Evolutionary conservation across 37 sponge, comb jelly and placozoan genomes (phyloP).

Genomic region (Petrosia ficiformis): DNA sequence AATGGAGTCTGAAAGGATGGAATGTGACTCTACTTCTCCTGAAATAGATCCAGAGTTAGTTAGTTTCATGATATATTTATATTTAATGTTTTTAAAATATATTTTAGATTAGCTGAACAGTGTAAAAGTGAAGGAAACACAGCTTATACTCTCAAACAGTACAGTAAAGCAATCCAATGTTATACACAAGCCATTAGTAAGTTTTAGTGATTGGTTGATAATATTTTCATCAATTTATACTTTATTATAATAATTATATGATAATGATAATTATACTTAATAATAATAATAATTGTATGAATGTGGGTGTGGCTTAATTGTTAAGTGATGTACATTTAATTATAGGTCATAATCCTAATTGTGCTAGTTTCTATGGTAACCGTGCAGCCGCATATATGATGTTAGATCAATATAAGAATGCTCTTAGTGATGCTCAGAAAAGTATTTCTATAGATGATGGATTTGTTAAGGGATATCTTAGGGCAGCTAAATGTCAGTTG

Average conservation of each 20-base stretch:
- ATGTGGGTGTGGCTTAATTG: too few relatives aligned
- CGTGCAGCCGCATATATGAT: constrained; percentile 80
- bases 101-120: constrained; percentile 60
- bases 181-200: constrained; percentile 67
- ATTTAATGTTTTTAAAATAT: too few relatives aligned
- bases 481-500: constrained; percentile 88
- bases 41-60: constrained; percentile 53
- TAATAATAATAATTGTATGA: background rate
- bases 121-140: constrained; percentile 68
- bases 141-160: constrained; percentile 68
- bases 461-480: constrained; percentile 70
- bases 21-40: constrained; percentile 45
- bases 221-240: too few relatives aligned
- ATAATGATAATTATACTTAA: background rate
- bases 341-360: constrained; percentile 53
- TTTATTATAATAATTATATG: background rate
- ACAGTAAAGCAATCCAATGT: constrained; percentile 53
- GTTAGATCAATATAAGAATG: constrained; percentile 52
- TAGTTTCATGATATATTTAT: too few relatives aligned
- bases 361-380: constrained; percentile 76
- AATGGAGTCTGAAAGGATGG: constrained; percentile 25
- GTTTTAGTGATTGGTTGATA: too few relatives aligned
- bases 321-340: too few relatives aligned
- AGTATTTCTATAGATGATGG: constrained; percentile 44
- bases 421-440: constrained; percentile 63